Evolutionary conservation across 2,797 vertebrate species (phyloP).

Genomic region (Manis crassicaudata): DNA sequence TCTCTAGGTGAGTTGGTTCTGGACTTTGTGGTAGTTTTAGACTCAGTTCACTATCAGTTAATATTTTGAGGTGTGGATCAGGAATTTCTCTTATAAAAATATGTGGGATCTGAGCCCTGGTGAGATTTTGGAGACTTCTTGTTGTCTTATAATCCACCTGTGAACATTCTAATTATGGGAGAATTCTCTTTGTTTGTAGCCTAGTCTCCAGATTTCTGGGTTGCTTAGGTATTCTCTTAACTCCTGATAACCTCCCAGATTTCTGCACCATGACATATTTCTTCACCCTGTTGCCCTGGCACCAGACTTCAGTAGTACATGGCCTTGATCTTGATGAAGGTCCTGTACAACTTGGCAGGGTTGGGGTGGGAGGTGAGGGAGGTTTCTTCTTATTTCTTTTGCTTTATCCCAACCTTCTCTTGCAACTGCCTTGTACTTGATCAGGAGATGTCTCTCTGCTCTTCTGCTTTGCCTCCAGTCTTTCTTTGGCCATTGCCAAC

Average conservation of each 20-base stretch:
- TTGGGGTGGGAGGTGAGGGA: neutral
- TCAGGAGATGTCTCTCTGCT: neutral
- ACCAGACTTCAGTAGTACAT: neutral
- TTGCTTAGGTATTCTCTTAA: neutral
- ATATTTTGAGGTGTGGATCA: neutral
- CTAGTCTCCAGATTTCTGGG: neutral
- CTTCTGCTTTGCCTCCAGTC: neutral
- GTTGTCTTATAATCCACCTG: neutral
- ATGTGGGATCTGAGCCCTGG: neutral
- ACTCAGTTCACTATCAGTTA: neutral
- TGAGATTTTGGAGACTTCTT: neutral
- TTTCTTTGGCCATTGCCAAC: neutral
- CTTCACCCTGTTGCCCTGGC: neutral
- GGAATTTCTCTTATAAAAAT: neutral
- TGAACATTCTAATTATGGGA: neutral
- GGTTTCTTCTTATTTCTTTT: neutral
- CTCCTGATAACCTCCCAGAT: neutral
- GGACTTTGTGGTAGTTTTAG: neutral
- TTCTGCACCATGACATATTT: neutral
- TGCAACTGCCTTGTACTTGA: neutral
- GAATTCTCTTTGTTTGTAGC: neutral
- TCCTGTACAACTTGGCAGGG: neutral
- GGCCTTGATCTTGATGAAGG: neutral
- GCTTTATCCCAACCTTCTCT: neutral
- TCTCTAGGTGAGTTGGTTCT: neutral